Percentiles rank a stretch among this genome's conserved stretches.
Evolutionary conservation across 2,113 vertebrate species (phyloP).

Genomic region (Chaetops frenatus): DNA sequence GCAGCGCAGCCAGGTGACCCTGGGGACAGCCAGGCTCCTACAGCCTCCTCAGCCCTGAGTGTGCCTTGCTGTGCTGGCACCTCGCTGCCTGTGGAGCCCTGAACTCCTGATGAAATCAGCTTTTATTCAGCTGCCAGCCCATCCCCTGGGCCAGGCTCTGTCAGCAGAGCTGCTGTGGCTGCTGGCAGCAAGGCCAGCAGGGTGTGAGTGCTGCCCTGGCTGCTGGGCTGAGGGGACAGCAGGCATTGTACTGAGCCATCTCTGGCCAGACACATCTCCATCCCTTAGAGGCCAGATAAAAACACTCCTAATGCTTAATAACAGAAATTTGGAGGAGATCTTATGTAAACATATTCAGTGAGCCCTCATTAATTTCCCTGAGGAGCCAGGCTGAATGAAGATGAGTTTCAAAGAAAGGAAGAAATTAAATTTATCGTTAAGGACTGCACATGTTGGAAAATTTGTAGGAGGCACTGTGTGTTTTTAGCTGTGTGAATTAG

Average conservation of each 20-base stretch:
- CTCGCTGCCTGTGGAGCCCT: background rate
- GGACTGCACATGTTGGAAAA: background rate
- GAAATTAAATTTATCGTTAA: slow-evolving; percentile 14
- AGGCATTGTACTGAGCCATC: background rate
- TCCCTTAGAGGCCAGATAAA: slow-evolving; percentile 6
- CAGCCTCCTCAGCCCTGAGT: background rate
- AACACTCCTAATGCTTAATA: slow-evolving; percentile 18
- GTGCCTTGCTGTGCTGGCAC: rapidly evolving
- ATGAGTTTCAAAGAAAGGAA: slow-evolving; percentile 22
- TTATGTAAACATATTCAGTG: slow-evolving; percentile 45
- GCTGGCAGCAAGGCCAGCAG: background rate
- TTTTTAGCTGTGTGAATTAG: background rate
- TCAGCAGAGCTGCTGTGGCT: background rate
- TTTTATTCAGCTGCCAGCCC: background rate
- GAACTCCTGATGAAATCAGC: background rate
- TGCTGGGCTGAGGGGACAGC: background rate
- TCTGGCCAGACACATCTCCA: background rate
- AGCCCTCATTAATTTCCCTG: slow-evolving; percentile 40
- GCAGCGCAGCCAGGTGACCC: background rate
- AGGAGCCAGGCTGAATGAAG: slow-evolving; percentile 24
- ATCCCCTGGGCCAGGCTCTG: background rate
- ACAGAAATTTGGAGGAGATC: slow-evolving; percentile 12
- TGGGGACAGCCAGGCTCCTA: background rate
- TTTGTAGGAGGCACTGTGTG: background rate
- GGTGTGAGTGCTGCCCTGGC: background rate